Evolutionary conservation across 2,113 vertebrate species (phyloP), one percentile per base, ranked within the genome.

Genomic region (Lampris incognitus): DNA sequence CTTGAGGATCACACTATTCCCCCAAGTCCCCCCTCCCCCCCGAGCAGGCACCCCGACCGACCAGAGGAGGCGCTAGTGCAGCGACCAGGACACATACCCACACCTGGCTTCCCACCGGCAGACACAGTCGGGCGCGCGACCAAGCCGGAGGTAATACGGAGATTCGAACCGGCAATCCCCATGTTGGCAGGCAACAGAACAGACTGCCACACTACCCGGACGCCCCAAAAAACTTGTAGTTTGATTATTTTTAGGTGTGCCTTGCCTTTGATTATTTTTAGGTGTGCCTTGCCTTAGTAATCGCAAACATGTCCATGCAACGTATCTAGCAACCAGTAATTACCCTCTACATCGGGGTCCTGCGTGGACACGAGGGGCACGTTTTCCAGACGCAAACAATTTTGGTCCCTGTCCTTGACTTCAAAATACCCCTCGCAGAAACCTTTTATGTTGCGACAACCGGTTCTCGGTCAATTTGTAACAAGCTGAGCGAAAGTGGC

Each of bases 321-420:
- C 81, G 58, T 71, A 61, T 84, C 73, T 57, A 55, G 37, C 5
- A 37, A 6, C 51, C 5, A 5, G 44, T 69, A 72, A 86, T 83
- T 58, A 75, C 64, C 8, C 77, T 42, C 69, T 74, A 52, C 62
- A 56, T 72, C 63, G 24, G 8, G 79, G 75, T 83, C 61, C 71
- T 62, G 62, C 2, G 0, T 48, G 51, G 49, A 72, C 51, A 83
- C 71, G 70, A 67, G 74, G 57, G 59, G 82, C 49, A 63, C 50
- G 66, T 82, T 81, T 66, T 60, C 83, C 51, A 69, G 61, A 86
- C 44, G 56, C 71, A 71, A 70, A 84, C 64, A 84, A 74, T 55
- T 57, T 41, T 57, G 65, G 57, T 74, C 78, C 41, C 10, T 49
- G 71, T 81, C 70, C 66, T 66, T 63, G 11, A 59, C 64, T 81